These are phyloP conservation scores for Papilio helenus DNA, from an alignment of 1,140 invertebrate genomes.

Conservation along the genomic window DNA sequence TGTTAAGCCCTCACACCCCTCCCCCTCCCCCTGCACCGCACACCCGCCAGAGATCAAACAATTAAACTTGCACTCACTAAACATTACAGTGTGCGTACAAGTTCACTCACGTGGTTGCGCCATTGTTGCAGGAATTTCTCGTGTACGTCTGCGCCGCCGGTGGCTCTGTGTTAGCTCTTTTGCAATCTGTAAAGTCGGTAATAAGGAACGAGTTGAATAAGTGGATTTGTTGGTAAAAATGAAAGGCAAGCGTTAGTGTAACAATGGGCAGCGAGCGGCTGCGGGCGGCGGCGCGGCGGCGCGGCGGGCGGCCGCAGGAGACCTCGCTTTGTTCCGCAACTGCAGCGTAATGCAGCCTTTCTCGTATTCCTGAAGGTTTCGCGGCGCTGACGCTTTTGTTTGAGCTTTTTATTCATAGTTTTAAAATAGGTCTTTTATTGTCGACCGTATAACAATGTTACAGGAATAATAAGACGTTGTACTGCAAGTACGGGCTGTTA, in stretches of 20 bases:
- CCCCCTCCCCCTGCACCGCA: neutral
- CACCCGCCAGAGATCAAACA: neutral
- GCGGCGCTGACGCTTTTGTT: neutral
- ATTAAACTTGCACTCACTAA: neutral
- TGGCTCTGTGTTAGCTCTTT: neutral
- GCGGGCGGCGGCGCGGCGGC: neutral
- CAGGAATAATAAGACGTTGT: neutral
- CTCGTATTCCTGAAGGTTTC: neutral
- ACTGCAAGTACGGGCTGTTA: neutral
- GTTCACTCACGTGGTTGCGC: neutral
- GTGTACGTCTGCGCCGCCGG: neutral
- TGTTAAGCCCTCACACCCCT: neutral
- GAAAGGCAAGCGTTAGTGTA: slow-evolving; percentile 9
- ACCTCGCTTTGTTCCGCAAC: neutral
- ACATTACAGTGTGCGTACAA: neutral
- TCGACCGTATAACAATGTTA: neutral
- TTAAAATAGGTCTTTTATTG: slow-evolving; percentile 14
- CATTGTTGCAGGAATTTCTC: neutral
- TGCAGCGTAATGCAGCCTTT: slow-evolving; percentile 8
- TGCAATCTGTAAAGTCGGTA: neutral
- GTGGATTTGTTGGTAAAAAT: slow-evolving; percentile 12
- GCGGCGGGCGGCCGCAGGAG: neutral
- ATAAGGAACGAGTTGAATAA: slow-evolving; percentile 15
- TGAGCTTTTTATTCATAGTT: slow-evolving; percentile 5
- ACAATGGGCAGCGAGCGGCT: neutral